Evolutionary conservation across 2,113 vertebrate genomes (phyloP), one percentile per base, ranked within the genome.

Genomic region (Triplophysa rosa): DNA sequence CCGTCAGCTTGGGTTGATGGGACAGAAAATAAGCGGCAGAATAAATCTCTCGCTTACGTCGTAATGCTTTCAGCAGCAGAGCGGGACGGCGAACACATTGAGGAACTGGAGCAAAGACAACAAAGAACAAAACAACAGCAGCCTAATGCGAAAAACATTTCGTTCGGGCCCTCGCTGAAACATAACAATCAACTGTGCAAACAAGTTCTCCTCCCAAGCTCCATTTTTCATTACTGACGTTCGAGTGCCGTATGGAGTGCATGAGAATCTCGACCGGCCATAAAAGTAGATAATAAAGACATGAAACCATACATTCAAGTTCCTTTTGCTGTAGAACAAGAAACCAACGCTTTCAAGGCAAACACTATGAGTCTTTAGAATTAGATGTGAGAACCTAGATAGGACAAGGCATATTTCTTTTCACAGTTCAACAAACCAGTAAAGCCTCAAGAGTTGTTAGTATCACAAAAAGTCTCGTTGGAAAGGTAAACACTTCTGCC

Each of bases 401-500:
- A 12, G 13, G 61, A 45, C 42, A 14, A 5, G 1, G 1, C 59
- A 40, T 72, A 67, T 67, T 76, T 87, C 29, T 68, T 40, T 52
- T 13, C 1, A 12, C 45, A 45, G 19, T 56, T 66, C 59, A 65
- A 66, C 24, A 65, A 47, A 29, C 49, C 69, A 68, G 37, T 21
- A 74, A 24, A 78, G 13, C 4, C 29, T 71, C 70, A 59, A 40
- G 54, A 49, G 47, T 37, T 65, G 62, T 19, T 24, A 67, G 37
- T 23, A n/a, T 54, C 12, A 45, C 64, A 67, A 52, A 67, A 85
- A 89, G 66, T 74, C 23, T 87, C 85, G 87, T 86, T 87, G 80
- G 86, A 86, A 87, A 87, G 87, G 83, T 82, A 88, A 84, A 84
- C 90, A 90, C 86, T 89, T 89, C 87, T 87, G 91, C 85, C 83